Evolutionary conservation across 1,140 invertebrate genomes (phyloP).

Genomic region (Drosophila teissieri): DNA sequence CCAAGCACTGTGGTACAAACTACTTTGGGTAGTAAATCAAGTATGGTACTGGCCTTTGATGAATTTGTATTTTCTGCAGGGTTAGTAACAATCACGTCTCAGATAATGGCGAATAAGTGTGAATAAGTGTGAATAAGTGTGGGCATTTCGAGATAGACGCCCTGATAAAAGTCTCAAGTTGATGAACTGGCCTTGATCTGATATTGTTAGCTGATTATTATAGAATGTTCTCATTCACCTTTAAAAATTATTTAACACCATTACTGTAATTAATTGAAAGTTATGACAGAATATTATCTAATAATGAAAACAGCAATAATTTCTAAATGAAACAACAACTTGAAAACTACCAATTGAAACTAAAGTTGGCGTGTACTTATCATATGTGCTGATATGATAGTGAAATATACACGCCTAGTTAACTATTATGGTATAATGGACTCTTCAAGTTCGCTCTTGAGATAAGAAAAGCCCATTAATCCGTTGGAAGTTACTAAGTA

Average conservation of each 20-base stretch:
- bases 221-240: not conserved
- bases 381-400: not conserved
- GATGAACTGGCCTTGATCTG: slow-evolving; percentile 18
- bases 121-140: slow-evolving; percentile 14
- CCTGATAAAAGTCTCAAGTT: slow-evolving; percentile 28
- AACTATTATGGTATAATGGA: not conserved
- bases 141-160: slow-evolving; percentile 21
- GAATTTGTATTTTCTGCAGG: slow-evolving; percentile 2
- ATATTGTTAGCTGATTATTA: slow-evolving; percentile 8
- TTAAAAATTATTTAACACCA: not conserved
- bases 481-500: slow-evolving; percentile 8
- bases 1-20: slow-evolving; percentile 16
- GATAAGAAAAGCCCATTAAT: slow-evolving; percentile 11
- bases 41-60: slow-evolving; percentile 9
- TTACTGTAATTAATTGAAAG: not conserved
- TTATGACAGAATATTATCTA: slow-evolving; percentile 4
- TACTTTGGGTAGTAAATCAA: slow-evolving; percentile 31
- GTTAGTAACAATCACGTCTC: slow-evolving; percentile 20
- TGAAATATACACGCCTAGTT: slow-evolving; percentile 6
- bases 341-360: too few relatives aligned
- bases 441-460: slow-evolving; percentile 5
- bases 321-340: too few relatives aligned
- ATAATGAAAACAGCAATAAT: not conserved
- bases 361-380: not conserved
- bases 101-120: slow-evolving; percentile 27